Base-by-base conservation (phyloP, 2,113 vertebrate species). In the Syrrhaptes paradoxus region DNA sequence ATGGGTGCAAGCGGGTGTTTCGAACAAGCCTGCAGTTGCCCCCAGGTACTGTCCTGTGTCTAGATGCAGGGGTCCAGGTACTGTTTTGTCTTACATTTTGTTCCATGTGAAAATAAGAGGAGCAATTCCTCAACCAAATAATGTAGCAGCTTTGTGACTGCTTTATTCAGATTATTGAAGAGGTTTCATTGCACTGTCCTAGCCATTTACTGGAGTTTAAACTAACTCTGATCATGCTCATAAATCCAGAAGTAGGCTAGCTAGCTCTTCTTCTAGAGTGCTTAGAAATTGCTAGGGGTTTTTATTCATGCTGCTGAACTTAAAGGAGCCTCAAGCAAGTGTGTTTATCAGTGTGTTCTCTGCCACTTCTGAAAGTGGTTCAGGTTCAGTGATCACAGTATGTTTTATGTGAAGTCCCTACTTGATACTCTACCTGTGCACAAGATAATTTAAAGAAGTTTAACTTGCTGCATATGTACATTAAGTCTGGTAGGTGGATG, bases 1-100 rank as follows among this genome's bases (percentile, higher is more conserved):
- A 20, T 20, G 14, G 28, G 26, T 1, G 1, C 28, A 7, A 3
- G 2, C 1, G 0, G 12, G n/a, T 4, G 4, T 32, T 79, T 76
- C 24, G 45, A 15, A n/a, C 1, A 2, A 57, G 85, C 13, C 34
- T 32, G 6, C 2, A 0, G 45, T 82, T 79, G 46, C 41, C 52
- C 31, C 20, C 3, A 16, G 21, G 72, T 32, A 8, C 38, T 36
- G 18, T 24, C 5, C 41, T 76, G 21, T 17, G 36, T 28, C 28
- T 66, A 4, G 46, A 43, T 41, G 18, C 7, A 2, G 25, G 13
- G 14, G 4, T 38, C 10, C 9, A 36, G 17, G 25, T 71, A 17
- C 3, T 66, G 32, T 26, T 85, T 61, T 36, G 28, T 6, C 54
- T 58, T 70, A 55, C 6, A 8, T 84, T 87, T 85, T 66, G 13